Base-by-base conservation (phyloP, 2,797 vertebrate genomes). In the Furcifer pardalis region DNA sequence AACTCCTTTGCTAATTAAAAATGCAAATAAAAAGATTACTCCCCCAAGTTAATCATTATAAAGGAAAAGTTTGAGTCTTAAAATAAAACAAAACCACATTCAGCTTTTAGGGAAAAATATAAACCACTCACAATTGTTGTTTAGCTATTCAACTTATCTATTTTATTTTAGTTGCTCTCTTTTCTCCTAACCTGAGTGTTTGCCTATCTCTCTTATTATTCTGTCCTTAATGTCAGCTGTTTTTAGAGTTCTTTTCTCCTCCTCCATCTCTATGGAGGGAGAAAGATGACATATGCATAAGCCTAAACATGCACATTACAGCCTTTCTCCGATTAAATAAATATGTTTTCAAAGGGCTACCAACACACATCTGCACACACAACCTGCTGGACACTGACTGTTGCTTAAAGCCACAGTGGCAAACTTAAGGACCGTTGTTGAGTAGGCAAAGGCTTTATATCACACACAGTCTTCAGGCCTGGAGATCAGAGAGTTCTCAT, bases 1-100 rank as follows among this genome's bases (percentile, higher is more conserved):
- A 91, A 76, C 86, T 88, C 82, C 87, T 90, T 90, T 91, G 69
- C 78, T 89, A 90, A 88, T 92, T 92, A 92, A 89, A 65, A 79
- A 66, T 23, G 42, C 62, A 68, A 68, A 80, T 27, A 71, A 42
- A 71, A 42, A 25, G 52, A 21, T 76, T 32, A 17, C 23, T 79
- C 19, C 35, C 44, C 63, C 21, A 68, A 44, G n/a, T 37, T 10
- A 46, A 68, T 68, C 44, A 35, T 23, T 52, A 66, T 2, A 49
- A 49, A 25, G 3, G 44, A 23, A 25, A 80, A 27, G 6, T 66
- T 66, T 63, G 30, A 66, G 42, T 23, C 60, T 32, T 21, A 30
- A 17, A 19, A n/a, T n/a, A 91, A 91, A 90, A 86, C 85, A 71
- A 89, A 88, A 71, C 71, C 35, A n/a, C 27, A n/a, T 7, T 65